These are phyloP conservation scores for Amblyteles armatorius DNA, from an alignment of 2,888 invertebrate genomes.

Conservation along the genomic window DNA sequence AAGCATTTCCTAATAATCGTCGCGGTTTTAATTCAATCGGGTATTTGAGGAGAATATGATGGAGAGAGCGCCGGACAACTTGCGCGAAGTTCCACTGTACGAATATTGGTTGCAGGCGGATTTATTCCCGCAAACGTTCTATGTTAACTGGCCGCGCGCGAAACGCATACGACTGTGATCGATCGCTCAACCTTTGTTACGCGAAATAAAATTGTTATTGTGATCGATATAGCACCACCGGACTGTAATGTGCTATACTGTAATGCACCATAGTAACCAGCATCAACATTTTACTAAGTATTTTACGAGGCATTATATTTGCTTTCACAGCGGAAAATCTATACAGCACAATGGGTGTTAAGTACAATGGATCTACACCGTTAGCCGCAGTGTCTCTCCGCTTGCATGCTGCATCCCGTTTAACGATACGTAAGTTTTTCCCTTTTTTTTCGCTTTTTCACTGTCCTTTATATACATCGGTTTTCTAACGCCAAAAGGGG, in stretches of 20 bases:
- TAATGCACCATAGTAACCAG: constrained; percentile 13
- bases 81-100: constrained; percentile 2
- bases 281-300: constrained; percentile 58
- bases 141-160: constrained; percentile 33
- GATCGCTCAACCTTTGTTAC: constrained; percentile 53
- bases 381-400: constrained; percentile 25
- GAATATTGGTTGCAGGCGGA: background rate
- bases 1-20: background rate
- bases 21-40: background rate
- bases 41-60: background rate
- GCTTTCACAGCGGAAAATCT: constrained; percentile 65
- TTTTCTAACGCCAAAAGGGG: background rate
- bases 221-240: constrained; percentile 44
- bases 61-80: background rate
- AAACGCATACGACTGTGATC: constrained; percentile 37
- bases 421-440: constrained; percentile 45
- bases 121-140: constrained; percentile 18
- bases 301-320: constrained; percentile 66
- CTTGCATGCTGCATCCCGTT: constrained; percentile 8
- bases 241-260: constrained; percentile 16
- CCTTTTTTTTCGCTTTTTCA: constrained; percentile 37
- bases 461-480: constrained; percentile 1
- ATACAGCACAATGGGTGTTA: constrained; percentile 62
- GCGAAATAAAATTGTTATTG: constrained; percentile 51
- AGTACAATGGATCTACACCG: constrained; percentile 64